These are phyloP conservation scores for Eupeodes luniger DNA, from an alignment of 2,888 invertebrate species.

Conservation along the genomic window DNA sequence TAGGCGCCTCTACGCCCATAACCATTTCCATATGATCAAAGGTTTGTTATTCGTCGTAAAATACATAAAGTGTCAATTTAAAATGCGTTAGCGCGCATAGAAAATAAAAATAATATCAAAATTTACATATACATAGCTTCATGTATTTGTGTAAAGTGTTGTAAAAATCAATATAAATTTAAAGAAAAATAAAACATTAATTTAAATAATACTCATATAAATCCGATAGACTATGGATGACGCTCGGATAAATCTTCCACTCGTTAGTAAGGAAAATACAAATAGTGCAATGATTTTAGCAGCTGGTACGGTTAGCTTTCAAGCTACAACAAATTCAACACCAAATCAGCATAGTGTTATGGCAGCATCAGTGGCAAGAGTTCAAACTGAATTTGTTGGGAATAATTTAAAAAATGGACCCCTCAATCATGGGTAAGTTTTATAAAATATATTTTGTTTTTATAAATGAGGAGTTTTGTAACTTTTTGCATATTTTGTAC, in stretches of 20 bases:
- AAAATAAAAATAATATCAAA: neutral
- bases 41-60: neutral
- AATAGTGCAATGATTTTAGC: constrained; percentile 79
- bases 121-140: neutral
- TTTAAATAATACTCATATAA: constrained; percentile 17
- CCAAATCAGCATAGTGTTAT: constrained; percentile 69
- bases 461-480: neutral
- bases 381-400: constrained; percentile 79
- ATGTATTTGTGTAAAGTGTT: too few relatives aligned
- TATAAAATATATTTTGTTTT: neutral
- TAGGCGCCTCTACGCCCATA: neutral
- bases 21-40: neutral
- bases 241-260: constrained; percentile 79
- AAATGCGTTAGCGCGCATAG: constrained; percentile 24
- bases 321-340: constrained; percentile 55
- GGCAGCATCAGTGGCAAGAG: constrained; percentile 65
- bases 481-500: neutral
- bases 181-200: neutral
- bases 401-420: constrained; percentile 80
- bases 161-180: neutral
- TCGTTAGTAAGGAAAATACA: constrained; percentile 79
- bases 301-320: constrained; percentile 75
- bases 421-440: constrained; percentile 79
- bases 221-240: constrained; percentile 78
- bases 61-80: neutral